A percentile compares a stretch with the other conserved stretches of the same genome.
These are phyloP conservation scores for Nomada flava DNA, from an alignment of 2,888 invertebrate species.

Conservation along the genomic window DNA sequence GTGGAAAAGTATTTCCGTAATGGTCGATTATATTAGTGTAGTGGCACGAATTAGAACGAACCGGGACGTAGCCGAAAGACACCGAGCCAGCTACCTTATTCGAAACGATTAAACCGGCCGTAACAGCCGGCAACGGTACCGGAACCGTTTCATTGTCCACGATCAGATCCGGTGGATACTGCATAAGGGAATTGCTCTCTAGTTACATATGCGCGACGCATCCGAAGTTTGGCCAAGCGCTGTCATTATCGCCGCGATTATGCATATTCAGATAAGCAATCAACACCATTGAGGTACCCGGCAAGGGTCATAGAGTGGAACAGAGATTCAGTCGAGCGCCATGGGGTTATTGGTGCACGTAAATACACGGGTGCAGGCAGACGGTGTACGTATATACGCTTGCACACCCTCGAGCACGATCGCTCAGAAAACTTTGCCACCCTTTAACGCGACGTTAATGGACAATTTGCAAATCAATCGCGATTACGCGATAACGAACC, in stretches of 20 bases:
- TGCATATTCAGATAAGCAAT: constrained; percentile 74
- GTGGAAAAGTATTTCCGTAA: background rate
- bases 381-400: background rate
- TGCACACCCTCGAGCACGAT: background rate
- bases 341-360: constrained; percentile 6
- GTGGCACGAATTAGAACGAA: background rate
- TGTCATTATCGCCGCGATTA: constrained; percentile 69
- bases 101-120: constrained; percentile 44
- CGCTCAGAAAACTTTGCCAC: constrained; percentile 33
- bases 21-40: background rate
- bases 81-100: background rate
- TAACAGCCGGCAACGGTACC: constrained; percentile 36
- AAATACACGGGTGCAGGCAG: background rate
- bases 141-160: constrained; percentile 64
- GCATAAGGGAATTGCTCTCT: constrained; percentile 70
- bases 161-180: constrained; percentile 57
- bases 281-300: constrained; percentile 69
- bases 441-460: constrained; percentile 37
- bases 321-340: constrained; percentile 46
- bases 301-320: constrained; percentile 59
- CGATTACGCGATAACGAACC: background rate
- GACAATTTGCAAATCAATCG: constrained; percentile 40
- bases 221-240: constrained; percentile 62
- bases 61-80: constrained; percentile 2
- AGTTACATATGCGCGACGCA: constrained; percentile 68